Evolutionary conservation across 2,113 vertebrate species (phyloP).

Genomic region (Perca fluviatilis): DNA sequence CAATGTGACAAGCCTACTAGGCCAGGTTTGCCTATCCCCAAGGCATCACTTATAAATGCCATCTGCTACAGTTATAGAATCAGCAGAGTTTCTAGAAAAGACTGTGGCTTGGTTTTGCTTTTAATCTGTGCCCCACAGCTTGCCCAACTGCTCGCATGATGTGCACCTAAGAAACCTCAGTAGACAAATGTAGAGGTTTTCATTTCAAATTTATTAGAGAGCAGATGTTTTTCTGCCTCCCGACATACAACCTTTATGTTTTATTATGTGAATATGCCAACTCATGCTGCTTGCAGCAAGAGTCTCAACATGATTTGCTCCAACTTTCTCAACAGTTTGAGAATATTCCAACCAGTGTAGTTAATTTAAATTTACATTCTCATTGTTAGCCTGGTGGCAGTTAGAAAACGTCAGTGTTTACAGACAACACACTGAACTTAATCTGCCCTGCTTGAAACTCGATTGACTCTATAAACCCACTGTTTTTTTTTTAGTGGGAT

Average conservation of each 20-base stretch:
- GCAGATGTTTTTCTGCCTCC: constrained; percentile 26
- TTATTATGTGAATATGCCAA: constrained; percentile 16
- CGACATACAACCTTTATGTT: constrained; percentile 26
- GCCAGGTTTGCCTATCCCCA: constrained; percentile 42
- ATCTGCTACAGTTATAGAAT: constrained; percentile 56
- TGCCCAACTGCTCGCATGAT: constrained; percentile 27
- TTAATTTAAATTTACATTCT: not conserved
- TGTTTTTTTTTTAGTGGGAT: not conserved
- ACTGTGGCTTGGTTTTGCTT: constrained; percentile 43
- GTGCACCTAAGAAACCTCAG: constrained; percentile 29
- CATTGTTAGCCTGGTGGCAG: not conserved
- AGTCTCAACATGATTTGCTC: constrained; percentile 7
- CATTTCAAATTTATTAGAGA: constrained; percentile 39
- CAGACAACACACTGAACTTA: too few species aligned
- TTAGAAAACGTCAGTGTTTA: not conserved
- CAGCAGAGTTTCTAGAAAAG: constrained; percentile 49
- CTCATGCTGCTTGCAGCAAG: not conserved
- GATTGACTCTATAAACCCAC: not conserved
- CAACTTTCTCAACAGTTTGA: constrained; percentile 2
- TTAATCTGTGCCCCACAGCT: constrained; percentile 51
- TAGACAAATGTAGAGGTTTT: constrained; percentile 19
- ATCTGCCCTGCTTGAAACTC: too few species aligned
- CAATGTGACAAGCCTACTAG: constrained; percentile 12
- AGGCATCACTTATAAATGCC: constrained; percentile 59
- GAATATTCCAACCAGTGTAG: not conserved